These are phyloP conservation scores for Chaunax sp. DNA, from an alignment of 2,797 vertebrate species.

Conservation along the genomic window DNA sequence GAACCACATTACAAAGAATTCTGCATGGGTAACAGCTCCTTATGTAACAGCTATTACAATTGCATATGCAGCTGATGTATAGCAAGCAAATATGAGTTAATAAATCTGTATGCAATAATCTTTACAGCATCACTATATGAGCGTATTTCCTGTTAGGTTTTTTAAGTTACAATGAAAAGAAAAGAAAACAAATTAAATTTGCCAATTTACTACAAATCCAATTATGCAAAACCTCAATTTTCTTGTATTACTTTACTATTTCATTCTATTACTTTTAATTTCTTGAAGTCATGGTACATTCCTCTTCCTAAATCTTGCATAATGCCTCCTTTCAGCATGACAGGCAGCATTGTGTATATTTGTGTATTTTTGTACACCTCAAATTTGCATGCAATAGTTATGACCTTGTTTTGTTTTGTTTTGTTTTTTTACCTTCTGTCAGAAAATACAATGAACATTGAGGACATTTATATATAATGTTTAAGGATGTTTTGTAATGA, in stretches of 20 bases:
- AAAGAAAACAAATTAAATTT: neutral
- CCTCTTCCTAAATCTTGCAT: neutral
- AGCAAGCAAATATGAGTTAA: neutral
- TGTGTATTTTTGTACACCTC: too few species aligned
- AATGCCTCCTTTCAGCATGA: neutral
- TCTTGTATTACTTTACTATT: neutral
- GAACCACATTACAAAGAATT: conserved; percentile 77
- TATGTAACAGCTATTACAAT: neutral
- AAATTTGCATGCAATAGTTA: neutral
- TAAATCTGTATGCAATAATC: neutral
- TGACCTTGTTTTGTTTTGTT: conserved; percentile 1
- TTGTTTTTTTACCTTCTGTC: neutral
- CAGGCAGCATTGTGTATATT: too few species aligned
- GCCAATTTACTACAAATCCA: neutral
- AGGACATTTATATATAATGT: neutral
- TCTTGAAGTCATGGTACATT: neutral
- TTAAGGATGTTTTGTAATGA: neutral
- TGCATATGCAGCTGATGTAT: neutral
- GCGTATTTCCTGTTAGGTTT: neutral
- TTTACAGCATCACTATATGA: too few species aligned
- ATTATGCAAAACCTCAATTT: neutral
- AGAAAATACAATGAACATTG: neutral
- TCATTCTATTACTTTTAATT: neutral
- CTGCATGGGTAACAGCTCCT: conserved; percentile 71
- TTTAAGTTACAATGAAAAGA: neutral